These are phyloP conservation scores for Heliopora coerulea DNA, from an alignment of 92 coral and sea anemone species.

Conservation along the genomic window DNA sequence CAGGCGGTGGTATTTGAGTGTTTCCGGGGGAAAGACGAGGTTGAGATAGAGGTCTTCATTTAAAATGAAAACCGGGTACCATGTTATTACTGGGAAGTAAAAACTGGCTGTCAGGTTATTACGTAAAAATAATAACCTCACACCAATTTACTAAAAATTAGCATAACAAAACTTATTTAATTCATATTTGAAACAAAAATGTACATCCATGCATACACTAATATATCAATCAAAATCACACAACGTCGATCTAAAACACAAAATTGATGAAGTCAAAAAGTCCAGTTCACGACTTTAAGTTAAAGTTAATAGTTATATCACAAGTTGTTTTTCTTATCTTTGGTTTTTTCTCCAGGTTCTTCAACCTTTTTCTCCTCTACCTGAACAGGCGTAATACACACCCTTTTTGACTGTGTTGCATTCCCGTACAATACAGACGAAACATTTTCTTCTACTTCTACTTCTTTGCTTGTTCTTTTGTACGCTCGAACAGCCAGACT, in stretches of 20 bases:
- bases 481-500: constrained; percentile 43
- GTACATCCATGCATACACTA: too few relatives aligned
- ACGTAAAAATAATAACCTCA: too few relatives aligned
- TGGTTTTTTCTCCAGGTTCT: neutral
- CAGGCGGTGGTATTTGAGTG: too few relatives aligned
- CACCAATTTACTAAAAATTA: too few relatives aligned
- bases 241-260: neutral
- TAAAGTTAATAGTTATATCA: constrained; percentile 7
- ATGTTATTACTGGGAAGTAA: too few relatives aligned
- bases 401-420: neutral
- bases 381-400: constrained; percentile 1
- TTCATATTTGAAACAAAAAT: too few relatives aligned
- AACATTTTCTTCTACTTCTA: constrained; percentile 24
- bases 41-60: too few relatives aligned
- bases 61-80: too few relatives aligned
- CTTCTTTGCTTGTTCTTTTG: constrained; percentile 39
- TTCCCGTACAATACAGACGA: constrained; percentile 42
- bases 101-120: too few relatives aligned
- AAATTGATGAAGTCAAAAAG: neutral
- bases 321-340: neutral
- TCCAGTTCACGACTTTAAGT: neutral
- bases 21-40: too few relatives aligned
- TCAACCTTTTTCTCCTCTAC: constrained; percentile 12
- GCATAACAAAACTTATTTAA: too few relatives aligned
- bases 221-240: constrained; percentile 3